phyloP scores from a whole-genome alignment of 2,113 vertebrate species.

The Oplegnathus fasciatus region DNA sequence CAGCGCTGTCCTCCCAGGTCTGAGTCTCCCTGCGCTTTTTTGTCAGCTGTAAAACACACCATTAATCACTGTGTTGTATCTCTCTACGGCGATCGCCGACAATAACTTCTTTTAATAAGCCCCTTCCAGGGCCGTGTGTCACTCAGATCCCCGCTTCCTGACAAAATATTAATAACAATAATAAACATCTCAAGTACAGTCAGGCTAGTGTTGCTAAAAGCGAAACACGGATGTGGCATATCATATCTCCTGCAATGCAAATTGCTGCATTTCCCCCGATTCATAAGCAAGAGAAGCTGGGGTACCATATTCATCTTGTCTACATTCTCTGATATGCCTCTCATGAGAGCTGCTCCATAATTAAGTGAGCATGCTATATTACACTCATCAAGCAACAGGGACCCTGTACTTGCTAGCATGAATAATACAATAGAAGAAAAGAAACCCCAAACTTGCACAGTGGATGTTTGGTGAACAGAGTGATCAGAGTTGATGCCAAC shows the following conservation, averaged over 20 bases:
- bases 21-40: conserved; percentile 56
- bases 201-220: conserved; percentile 45
- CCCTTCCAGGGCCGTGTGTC: conserved; percentile 69
- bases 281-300: conserved; percentile 58
- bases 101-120: conserved; percentile 83
- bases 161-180: conserved; percentile 81
- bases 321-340: conserved; percentile 66
- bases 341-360: conserved; percentile 74
- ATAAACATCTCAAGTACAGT: conserved; percentile 70
- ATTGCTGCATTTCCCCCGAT: conserved; percentile 63
- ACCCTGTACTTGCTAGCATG: conserved; percentile 57
- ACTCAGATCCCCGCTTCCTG: conserved; percentile 73
- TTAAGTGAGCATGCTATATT: conserved; percentile 74
- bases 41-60: conserved; percentile 76
- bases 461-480: conserved; percentile 55
- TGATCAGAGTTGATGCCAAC: conserved; percentile 45
- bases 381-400: conserved; percentile 71
- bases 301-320: conserved; percentile 70
- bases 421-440: conserved; percentile 71
- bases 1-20: conserved; percentile 57
- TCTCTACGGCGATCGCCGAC: conserved; percentile 65
- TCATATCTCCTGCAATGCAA: conserved; percentile 68
- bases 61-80: conserved; percentile 78
- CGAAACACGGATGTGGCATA: conserved; percentile 39
- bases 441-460: conserved; percentile 49